Evolutionary conservation across 2,797 vertebrate genomes (phyloP), one percentile per base, ranked within the genome.

Genomic region (Heteromormyrus szaboi): DNA sequence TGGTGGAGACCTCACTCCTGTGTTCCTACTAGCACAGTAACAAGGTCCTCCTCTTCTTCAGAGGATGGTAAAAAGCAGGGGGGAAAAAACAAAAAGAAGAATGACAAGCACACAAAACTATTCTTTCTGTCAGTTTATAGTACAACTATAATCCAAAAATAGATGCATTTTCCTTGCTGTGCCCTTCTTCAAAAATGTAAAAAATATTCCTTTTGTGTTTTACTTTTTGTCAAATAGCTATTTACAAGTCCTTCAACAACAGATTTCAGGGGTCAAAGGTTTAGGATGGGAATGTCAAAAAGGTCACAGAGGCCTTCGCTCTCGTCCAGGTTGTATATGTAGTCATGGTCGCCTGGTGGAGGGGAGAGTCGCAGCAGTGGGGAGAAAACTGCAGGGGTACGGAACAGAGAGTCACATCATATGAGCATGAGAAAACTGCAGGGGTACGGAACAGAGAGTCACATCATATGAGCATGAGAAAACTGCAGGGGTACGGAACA

Each of bases 291-390:
- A 91, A 99, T 97, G 0, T 99, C 98, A 11, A 99, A 99, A 90
- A 99, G 97, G 95, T 99, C 98, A 85, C 98, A 99, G 88, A 99
- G 96, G 85, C 98, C 98, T 97, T 99, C 98, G 0, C 97, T 99
- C 93, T 99, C 98, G 0, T 99, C 98, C 95, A 99, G 95, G 95
- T 99, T 99, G 93, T 99, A 99, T 91, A 99, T 97, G 95, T 99
- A 99, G 95, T 99, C 98, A 0, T 99, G 98, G 93, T 99, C 98
- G n/a, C 98, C 97, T 0, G 98, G 98, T 0, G 97, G 98, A 62
- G 97, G 98, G 8, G 97, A 98, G 65, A 98, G 96, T 83, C 95
- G 97, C 8, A 99, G 98, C 90, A 99, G 96, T 17, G 98, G 98
- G 91, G 98, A 98, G 92, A 99, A 99, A 93, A 99, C 98, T 99